Conservation (phyloP, 2,888 invertebrate genomes). For the Leptopilina syphax region DNA sequence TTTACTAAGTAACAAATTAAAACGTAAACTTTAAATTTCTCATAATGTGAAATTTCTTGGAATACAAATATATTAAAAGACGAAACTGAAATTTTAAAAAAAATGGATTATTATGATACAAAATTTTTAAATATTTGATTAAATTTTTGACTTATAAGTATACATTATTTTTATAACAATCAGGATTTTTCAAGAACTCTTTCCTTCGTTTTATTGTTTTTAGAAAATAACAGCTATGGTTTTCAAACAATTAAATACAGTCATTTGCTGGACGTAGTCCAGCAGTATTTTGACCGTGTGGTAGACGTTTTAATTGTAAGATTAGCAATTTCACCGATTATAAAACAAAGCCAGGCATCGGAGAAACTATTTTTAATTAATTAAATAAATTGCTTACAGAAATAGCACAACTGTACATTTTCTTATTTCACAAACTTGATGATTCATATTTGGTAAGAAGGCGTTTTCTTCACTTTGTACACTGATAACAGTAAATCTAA, state of each 20-base stretch:
- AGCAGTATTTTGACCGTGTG: slow-evolving; percentile 44
- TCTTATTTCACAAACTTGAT: not conserved
- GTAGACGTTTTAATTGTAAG: slow-evolving; percentile 37
- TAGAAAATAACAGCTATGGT: slow-evolving; percentile 47
- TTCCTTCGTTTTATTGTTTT: slow-evolving; percentile 47
- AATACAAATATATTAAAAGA: not conserved
- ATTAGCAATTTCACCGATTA: slow-evolving; percentile 37
- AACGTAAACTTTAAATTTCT: too few relatives aligned
- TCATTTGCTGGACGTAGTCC: slow-evolving; percentile 37
- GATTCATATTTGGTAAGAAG: too few relatives aligned
- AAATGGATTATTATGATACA: not conserved
- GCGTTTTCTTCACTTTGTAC: too few relatives aligned
- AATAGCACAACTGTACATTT: slow-evolving; percentile 22
- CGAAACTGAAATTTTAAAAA: not conserved
- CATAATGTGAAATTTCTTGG: not conserved
- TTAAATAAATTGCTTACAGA: not conserved
- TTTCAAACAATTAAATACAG: slow-evolving; percentile 41
- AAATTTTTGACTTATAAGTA: not conserved
- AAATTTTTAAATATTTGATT: not conserved
- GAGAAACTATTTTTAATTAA: not conserved
- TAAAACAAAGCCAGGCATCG: slow-evolving; percentile 22
- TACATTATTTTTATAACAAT: not conserved
- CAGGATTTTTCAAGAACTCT: slow-evolving; percentile 38
- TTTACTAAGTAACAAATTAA: not conserved
- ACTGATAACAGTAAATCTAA: too few relatives aligned